Evolutionary conservation across 2,888 invertebrate species (phyloP), one percentile per base, ranked within the genome.

Genomic region (Hemaris fuciformis): DNA sequence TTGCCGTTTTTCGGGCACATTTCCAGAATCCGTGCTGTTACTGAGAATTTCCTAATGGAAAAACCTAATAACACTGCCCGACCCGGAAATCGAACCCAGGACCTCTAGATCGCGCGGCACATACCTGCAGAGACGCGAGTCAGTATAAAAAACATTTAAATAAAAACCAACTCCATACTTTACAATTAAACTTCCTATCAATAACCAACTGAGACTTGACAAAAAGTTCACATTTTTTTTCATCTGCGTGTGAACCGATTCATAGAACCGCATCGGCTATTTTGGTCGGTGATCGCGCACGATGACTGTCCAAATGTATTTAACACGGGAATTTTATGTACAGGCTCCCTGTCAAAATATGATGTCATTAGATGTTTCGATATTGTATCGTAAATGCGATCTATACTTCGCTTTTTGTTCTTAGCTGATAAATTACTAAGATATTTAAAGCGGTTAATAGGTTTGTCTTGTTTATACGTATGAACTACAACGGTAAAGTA

Each of bases 281-380:
- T 53, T 53, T 18, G 18, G 15, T 27, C 31, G 53, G 18, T 53
- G 53, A 53, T 53, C 27, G 53, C 48, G 18, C 10, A 25, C 27
- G 27, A 53, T 53, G 53, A 53, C 53, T 31, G 53, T 53, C 53
- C 18, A 53, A 53, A 53, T 45, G 45, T 45, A 18, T 25, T 25
- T 15, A 31, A 53, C 48, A n/a, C 34, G 10, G n/a, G 38, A 27
- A 48, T 53, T 45, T 31, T 53, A 53, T 53, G 18, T 8, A 18
- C 18, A 20, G 18, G 31, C 27, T 27, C n/a, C 27, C 10, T 31
- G 53, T 53, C 53, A 20, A 53, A 53, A 53, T 53, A 53, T 53
- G 53, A 53, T 31, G 31, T 31, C 53, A 53, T 53, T 53, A 27
- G 53, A 53, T 53, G 18, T 10, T 15, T 27, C 10, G 53, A 53